Evolutionary conservation across 2,888 invertebrate species (phyloP), one percentile per base, ranked within the genome.

Genomic region (Timandra comae): DNA sequence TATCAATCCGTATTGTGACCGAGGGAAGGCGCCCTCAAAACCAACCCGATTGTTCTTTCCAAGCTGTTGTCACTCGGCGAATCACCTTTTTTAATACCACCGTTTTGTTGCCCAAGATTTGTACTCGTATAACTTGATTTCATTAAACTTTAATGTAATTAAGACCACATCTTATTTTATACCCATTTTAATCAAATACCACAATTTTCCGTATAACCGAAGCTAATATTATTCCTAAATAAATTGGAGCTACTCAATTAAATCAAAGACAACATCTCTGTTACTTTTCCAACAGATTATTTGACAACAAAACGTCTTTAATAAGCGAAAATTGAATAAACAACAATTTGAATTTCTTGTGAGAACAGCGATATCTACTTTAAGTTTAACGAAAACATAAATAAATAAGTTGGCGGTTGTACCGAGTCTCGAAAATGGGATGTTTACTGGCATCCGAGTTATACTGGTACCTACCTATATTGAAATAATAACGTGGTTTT

Each of bases 1-100:
- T 64, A 63, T 75, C 66, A 65, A 68, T 71, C 67, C 63, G 64
- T 63, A 68, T 66, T 66, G 66, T 63, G 50, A 47, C 52, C 47
- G 43, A 45, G 51, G 56, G 50, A 41, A 49, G 45, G 37, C 38
- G 27, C 28, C 27, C 29, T 30, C 29, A 12, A 12, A 24, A 23
- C 29, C 12, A 33, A 28, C 33, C 29, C n/a, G 21, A 35, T 26
- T 36, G 37, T 32, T 30, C 36, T 36, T 33, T 30, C 6, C 16
- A 16, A 16, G 6, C 16, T 16, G 16, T 16, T 6, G 16, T 5
- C 16, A 16, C 16, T 16, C 6, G n/a, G 29, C 27, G 37, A 45
- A 40, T 40, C 30, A 35, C 30, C 29, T 9, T 12, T 6, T 16
- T 16, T 16, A 16, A 16, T 3, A 16, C 16, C n/a, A n/a, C n/a